Conservation (phyloP, 2,113 vertebrate genomes). For the Albula glossodonta region DNA sequence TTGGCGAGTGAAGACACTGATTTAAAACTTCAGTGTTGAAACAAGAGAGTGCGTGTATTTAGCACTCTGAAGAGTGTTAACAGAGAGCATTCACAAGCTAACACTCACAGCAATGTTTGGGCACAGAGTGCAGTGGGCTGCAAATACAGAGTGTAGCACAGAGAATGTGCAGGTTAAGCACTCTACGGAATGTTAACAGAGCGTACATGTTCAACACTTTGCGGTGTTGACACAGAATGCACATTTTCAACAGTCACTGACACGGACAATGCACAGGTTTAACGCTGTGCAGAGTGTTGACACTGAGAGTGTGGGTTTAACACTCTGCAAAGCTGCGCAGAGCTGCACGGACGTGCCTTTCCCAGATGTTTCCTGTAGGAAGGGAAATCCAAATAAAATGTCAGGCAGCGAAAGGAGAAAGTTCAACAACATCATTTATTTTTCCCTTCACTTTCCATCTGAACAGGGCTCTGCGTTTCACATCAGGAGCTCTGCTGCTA, state of each 20-base stretch:
- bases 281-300: background rate
- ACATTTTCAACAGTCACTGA: background rate
- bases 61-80: background rate
- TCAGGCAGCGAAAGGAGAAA: background rate
- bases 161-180: background rate
- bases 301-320: no score
- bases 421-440: background rate
- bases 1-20: no score
- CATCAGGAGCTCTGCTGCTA: no score
- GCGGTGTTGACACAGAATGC: background rate
- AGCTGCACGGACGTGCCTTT: background rate
- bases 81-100: background rate
- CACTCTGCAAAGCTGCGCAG: background rate
- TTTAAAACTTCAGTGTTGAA: background rate
- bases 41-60: background rate
- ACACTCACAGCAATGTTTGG: background rate
- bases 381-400: constrained; percentile 3
- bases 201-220: background rate
- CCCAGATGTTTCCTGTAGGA: background rate
- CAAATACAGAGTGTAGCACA: no score
- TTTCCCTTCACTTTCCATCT: background rate
- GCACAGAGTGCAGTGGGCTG: no score
- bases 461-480: background rate
- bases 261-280: background rate
- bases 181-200: background rate